These are phyloP conservation scores for Listronotus bonariensis DNA, from an alignment of 1,140 invertebrate species.

Conservation along the genomic window DNA sequence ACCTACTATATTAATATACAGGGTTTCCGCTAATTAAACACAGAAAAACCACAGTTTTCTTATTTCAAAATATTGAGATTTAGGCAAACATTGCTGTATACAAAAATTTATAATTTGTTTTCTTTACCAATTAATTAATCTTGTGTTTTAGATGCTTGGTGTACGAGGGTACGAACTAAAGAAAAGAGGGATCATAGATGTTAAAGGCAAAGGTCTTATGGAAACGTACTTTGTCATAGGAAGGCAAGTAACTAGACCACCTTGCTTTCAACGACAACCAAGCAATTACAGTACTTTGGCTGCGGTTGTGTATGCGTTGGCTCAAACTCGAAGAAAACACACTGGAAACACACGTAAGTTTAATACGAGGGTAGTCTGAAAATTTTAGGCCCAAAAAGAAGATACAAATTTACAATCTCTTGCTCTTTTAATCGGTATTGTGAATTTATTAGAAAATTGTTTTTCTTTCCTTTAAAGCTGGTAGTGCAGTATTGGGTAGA, in stretches of 20 bases:
- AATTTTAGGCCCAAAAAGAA: background rate
- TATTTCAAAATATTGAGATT: too few species aligned
- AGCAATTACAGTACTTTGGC: constrained; percentile 79
- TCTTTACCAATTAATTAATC: background rate
- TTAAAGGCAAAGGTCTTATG: constrained; percentile 96
- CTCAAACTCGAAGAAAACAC: constrained; percentile 68
- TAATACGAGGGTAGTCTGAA: too few species aligned
- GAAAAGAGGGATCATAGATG: constrained; percentile 80
- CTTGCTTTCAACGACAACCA: constrained; percentile 66
- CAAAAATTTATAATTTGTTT: too few species aligned
- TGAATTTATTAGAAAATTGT: background rate
- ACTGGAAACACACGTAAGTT: constrained; percentile 58
- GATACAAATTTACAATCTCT: background rate
- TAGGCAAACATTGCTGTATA: too few species aligned
- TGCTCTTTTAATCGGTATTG: background rate
- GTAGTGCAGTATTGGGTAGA: constrained; percentile 50
- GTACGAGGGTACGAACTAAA: constrained; percentile 73
- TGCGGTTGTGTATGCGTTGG: constrained; percentile 87
- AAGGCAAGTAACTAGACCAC: constrained; percentile 59
- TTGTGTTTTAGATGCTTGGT: constrained; percentile 66
- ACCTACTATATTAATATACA: too few species aligned
- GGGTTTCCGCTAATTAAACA: too few species aligned
- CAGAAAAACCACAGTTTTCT: too few species aligned
- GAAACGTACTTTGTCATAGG: constrained; percentile 88
- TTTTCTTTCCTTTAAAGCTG: constrained; percentile 38